Percentiles rank a stretch among this genome's conserved stretches.
phyloP scores from a whole-genome alignment of 2,888 invertebrate species.

The Chrysolina americana region DNA sequence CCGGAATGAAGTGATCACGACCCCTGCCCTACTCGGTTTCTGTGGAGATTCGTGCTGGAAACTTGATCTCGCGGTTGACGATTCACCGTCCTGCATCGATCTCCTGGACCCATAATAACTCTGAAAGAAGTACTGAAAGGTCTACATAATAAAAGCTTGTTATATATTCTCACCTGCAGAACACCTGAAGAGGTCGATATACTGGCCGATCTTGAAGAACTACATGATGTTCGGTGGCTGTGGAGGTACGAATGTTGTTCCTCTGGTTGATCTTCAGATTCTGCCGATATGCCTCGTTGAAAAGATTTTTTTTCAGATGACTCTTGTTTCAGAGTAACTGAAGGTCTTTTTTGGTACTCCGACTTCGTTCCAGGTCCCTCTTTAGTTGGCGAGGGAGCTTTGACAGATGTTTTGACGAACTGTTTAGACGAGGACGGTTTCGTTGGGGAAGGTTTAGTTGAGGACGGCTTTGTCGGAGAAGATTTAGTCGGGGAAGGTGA shows the following conservation, averaged over 20 bases:
- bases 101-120: conserved; percentile 70
- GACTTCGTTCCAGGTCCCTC: conserved; percentile 29
- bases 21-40: conserved; percentile 84
- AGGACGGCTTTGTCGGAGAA: conserved; percentile 41
- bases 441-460: conserved; percentile 41
- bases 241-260: conserved; percentile 54
- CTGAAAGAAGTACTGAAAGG: conserved; percentile 61
- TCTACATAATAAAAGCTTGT: not conserved
- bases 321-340: conserved; percentile 44
- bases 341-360: conserved; percentile 46
- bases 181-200: conserved; percentile 64
- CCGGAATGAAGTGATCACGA: conserved; percentile 91
- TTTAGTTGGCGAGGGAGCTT: conserved; percentile 43
- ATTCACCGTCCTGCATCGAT: conserved; percentile 70
- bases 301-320: conserved; percentile 47
- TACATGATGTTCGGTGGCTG: conserved; percentile 63
- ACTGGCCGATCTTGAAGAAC: conserved; percentile 66
- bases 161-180: conserved; percentile 59
- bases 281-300: conserved; percentile 50
- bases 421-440: conserved; percentile 37
- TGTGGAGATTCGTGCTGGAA: conserved; percentile 75
- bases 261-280: conserved; percentile 53
- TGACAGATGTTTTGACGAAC: conserved; percentile 37
- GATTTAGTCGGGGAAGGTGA: conserved; percentile 37
- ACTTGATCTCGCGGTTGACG: conserved; percentile 73